phyloP scores from a whole-genome alignment of 2,797 vertebrate species.

The Sitta carolinensis region DNA sequence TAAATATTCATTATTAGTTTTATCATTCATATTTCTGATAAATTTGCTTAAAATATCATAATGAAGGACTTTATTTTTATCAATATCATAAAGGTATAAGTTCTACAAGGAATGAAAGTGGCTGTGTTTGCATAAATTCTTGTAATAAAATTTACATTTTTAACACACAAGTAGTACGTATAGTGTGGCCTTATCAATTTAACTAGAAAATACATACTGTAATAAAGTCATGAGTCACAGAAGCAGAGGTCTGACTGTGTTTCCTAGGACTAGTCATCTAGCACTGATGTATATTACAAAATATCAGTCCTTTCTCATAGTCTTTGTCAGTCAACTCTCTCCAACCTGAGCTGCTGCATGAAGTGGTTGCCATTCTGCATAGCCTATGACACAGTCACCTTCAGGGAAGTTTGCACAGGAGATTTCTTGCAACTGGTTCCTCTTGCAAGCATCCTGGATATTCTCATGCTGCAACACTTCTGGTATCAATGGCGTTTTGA shows the following conservation, averaged over 20 bases:
- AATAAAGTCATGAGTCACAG: neutral
- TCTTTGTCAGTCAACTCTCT: neutral
- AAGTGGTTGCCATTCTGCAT: accelerated
- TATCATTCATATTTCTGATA: neutral
- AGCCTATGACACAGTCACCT: neutral
- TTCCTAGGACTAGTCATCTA: neutral
- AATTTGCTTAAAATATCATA: neutral
- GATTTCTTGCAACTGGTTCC: neutral
- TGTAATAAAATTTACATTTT: neutral
- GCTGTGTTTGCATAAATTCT: neutral
- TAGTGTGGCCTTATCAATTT: neutral
- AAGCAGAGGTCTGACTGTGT: neutral
- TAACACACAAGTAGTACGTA: neutral
- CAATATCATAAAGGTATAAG: neutral
- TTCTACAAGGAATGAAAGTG: neutral
- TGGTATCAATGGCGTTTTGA: neutral
- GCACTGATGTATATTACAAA: neutral
- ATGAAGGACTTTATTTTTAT: neutral
- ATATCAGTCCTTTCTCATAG: accelerated
- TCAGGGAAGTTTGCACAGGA: neutral
- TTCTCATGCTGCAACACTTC: neutral
- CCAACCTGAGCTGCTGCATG: neutral
- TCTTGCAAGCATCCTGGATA: neutral
- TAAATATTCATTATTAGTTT: neutral
- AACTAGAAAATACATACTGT: neutral